A percentile compares a stretch with the other conserved stretches of the same genome.
phyloP scores from a whole-genome alignment of 2,888 invertebrate species.

The Clistopyga incitator region DNA sequence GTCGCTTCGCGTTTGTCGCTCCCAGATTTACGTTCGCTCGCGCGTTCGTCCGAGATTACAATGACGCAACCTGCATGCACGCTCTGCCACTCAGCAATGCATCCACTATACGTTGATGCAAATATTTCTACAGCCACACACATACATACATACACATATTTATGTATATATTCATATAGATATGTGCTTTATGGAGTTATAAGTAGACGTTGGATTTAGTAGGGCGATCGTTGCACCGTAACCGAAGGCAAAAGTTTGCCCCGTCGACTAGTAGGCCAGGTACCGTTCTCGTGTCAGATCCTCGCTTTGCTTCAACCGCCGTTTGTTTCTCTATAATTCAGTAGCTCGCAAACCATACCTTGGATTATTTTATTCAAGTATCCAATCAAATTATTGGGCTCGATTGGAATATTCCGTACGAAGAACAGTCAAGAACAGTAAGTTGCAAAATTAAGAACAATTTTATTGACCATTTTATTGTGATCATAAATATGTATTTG shows the following conservation, averaged over 20 bases:
- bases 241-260: slow-evolving; percentile 66
- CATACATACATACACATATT: background rate
- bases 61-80: slow-evolving; percentile 57
- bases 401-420: slow-evolving; percentile 34
- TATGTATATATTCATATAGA: background rate
- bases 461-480: too few relatives aligned
- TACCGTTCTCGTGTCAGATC: slow-evolving; percentile 60
- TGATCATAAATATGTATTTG: background rate
- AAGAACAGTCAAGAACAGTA: too few relatives aligned
- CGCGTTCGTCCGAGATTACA: slow-evolving; percentile 56
- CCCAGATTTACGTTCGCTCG: slow-evolving; percentile 44
- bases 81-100: slow-evolving; percentile 57
- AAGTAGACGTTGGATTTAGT: slow-evolving; percentile 61
- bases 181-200: slow-evolving; percentile 33
- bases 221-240: slow-evolving; percentile 67
- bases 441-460: too few relatives aligned
- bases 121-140: background rate
- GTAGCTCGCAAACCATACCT: background rate
- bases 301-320: slow-evolving; percentile 25
- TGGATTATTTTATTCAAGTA: too few relatives aligned
- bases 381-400: too few relatives aligned
- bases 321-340: slow-evolving; percentile 13
- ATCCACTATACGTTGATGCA: slow-evolving; percentile 25
- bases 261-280: slow-evolving; percentile 45
- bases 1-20: slow-evolving; percentile 45